A percentile compares a stretch with the other conserved stretches of the same genome.
Evolutionary conservation across 2,888 invertebrate species (phyloP).

Genomic region (Laothoe populi): DNA sequence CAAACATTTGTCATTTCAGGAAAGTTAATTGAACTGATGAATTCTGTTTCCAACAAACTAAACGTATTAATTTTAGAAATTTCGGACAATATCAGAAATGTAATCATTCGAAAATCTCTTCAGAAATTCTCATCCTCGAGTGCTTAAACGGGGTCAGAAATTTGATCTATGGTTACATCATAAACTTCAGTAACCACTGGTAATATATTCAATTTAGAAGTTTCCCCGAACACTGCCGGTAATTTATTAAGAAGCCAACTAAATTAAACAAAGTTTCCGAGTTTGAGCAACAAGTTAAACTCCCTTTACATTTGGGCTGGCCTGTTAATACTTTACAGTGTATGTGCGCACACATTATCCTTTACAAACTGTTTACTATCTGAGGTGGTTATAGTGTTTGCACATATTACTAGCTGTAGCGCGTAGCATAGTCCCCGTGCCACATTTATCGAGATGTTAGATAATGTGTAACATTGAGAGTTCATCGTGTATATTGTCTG

Average conservation of each 20-base stretch:
- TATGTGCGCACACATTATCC: background rate
- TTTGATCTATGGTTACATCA: background rate
- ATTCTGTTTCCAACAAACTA: too few species aligned
- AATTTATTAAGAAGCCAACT: constrained; percentile 12
- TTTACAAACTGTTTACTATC: background rate
- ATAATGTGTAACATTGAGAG: too few species aligned
- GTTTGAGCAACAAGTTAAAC: constrained; percentile 28
- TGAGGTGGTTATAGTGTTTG: background rate
- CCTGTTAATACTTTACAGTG: background rate
- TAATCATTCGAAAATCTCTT: too few species aligned
- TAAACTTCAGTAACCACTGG: background rate
- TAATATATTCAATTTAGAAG: constrained; percentile 13
- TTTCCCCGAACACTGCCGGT: background rate
- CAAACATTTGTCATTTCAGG: too few species aligned
- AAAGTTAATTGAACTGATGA: too few species aligned
- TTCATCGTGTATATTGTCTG: too few species aligned
- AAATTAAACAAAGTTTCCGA: constrained; percentile 25
- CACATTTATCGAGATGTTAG: too few species aligned
- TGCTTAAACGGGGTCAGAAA: background rate
- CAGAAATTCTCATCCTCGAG: background rate
- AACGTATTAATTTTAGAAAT: too few species aligned
- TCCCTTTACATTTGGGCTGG: background rate
- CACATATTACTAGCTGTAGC: too few species aligned
- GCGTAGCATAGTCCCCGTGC: too few species aligned
- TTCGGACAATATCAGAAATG: too few species aligned